Evolutionary conservation across 2,113 vertebrate species (phyloP), one percentile per base, ranked within the genome.

Genomic region (Mustelus asterias): DNA sequence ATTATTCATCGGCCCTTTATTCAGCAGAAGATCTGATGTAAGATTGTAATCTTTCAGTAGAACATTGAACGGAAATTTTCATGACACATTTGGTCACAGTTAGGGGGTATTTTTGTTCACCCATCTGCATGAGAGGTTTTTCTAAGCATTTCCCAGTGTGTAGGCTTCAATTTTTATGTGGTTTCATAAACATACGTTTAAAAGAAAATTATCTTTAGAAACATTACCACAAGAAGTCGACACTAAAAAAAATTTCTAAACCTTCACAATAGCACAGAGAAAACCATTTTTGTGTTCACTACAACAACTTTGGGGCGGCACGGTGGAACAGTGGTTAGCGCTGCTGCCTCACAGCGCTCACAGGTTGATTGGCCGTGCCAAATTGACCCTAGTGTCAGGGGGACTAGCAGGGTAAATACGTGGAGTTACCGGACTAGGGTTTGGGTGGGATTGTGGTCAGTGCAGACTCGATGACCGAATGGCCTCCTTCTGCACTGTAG

Each of bases 21-120:
- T 48, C 67, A 95, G 24, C 10, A 65, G 60, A 63, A 93, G 60
- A 65, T 72, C 94, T 48, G 69, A 72, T 20, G 76, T 44, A 11
- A 72, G 94, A 95, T 95, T 76, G 67, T 14, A 72, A 95, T 95
- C 67, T 95, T 72, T 54, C 9, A 72, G 67, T 48, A 33, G 44
- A 70, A 89, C 24, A 14, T 54, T 70, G 41, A 95, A 18, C 65
- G 94, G 94, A 95, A 95, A 72, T 95, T 95, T 60, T 72, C 69
- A 14, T 95, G 54, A 95, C 94, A 95, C 67, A 76, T 95, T 95
- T 72, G 37, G 94, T 20, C 72, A 72, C 41, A 72, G 41, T 9
- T 67, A 95, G 69, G 20, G 94, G 67, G 29, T 48, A 95, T 95
- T 95, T 72, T 72, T 95, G 70, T 54, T 72, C 94, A 72, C 24